Evolutionary conservation across 2,797 vertebrate species (phyloP).

Genomic region (Pampus argenteus): DNA sequence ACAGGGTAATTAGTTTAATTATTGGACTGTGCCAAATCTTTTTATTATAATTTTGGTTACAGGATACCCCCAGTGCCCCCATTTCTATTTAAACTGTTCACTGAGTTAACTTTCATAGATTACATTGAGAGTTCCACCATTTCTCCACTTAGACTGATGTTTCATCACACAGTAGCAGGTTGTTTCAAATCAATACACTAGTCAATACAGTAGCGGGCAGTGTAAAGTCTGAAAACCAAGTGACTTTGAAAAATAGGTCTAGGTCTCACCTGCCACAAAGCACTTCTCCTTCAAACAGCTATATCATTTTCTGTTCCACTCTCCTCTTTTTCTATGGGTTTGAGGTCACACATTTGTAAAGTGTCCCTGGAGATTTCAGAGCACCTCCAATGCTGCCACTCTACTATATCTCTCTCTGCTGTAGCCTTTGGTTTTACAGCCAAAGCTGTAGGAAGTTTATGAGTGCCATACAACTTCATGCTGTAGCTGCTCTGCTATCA

Average conservation of each 20-base stretch:
- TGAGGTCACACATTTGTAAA: slow-evolving; percentile 73
- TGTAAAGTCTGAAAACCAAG: slow-evolving; percentile 64
- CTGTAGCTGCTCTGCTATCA: slow-evolving; percentile 64
- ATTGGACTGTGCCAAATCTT: slow-evolving; percentile 77
- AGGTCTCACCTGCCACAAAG: slow-evolving; percentile 66
- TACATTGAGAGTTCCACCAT: slow-evolving; percentile 62
- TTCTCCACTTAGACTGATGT: slow-evolving; percentile 66
- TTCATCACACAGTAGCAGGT: slow-evolving; percentile 71
- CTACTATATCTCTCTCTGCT: slow-evolving; percentile 68
- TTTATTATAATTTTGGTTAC: slow-evolving; percentile 79
- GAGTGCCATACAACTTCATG: slow-evolving; percentile 65
- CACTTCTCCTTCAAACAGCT: slow-evolving; percentile 60
- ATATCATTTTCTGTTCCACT: slow-evolving; percentile 65
- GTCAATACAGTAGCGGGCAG: slow-evolving; percentile 67
- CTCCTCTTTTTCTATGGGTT: slow-evolving; percentile 55
- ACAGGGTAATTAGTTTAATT: slow-evolving; percentile 82
- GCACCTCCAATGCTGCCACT: slow-evolving; percentile 48
- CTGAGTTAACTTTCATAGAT: slow-evolving; percentile 72
- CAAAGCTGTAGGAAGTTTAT: slow-evolving; percentile 68
- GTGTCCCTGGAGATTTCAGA: slow-evolving; percentile 61
- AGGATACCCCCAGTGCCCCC: slow-evolving; percentile 69
- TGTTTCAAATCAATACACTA: slow-evolving; percentile 71
- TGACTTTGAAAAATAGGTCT: slow-evolving; percentile 79
- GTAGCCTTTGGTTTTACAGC: slow-evolving; percentile 75
- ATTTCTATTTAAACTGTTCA: slow-evolving; percentile 75